Percentiles rank a stretch among this genome's conserved stretches.
phyloP scores from a whole-genome alignment of 1,140 invertebrate species.

The Sinella curviseta region DNA sequence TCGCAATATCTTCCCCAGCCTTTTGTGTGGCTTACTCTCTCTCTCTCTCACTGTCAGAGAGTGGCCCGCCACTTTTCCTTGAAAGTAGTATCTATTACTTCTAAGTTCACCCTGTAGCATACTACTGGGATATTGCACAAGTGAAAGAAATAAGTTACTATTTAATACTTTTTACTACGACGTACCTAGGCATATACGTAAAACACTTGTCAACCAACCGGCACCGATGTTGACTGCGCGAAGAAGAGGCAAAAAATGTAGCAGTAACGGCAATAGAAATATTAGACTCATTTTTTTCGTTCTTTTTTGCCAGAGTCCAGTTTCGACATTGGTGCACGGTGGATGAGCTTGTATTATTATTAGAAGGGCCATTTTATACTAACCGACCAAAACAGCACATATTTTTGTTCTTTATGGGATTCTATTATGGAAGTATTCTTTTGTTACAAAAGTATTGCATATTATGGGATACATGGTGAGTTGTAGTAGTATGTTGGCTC shows the following conservation, averaged over 20 bases:
- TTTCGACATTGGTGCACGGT: neutral
- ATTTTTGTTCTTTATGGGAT: neutral
- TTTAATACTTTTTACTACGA: neutral
- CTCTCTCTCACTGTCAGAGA: no score
- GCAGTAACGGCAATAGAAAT: neutral
- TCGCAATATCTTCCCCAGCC: no score
- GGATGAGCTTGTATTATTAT: neutral
- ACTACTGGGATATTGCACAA: neutral
- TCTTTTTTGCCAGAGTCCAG: neutral
- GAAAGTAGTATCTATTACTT: no score
- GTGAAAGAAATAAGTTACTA: neutral
- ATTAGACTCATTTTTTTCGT: neutral
- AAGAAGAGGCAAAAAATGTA: neutral
- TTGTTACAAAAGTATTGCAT: neutral
- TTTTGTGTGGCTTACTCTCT: no score
- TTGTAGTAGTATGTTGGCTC: no score
- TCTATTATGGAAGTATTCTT: neutral
- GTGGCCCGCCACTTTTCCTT: no score
- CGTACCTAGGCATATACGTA: neutral
- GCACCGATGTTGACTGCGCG: neutral
- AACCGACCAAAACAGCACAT: neutral
- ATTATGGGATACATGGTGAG: neutral
- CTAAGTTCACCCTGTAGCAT: no score
- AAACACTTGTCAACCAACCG: neutral
- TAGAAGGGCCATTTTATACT: neutral